Evolutionary conservation across 2,797 vertebrate genomes (phyloP).

Genomic region (Fringilla coelebs): DNA sequence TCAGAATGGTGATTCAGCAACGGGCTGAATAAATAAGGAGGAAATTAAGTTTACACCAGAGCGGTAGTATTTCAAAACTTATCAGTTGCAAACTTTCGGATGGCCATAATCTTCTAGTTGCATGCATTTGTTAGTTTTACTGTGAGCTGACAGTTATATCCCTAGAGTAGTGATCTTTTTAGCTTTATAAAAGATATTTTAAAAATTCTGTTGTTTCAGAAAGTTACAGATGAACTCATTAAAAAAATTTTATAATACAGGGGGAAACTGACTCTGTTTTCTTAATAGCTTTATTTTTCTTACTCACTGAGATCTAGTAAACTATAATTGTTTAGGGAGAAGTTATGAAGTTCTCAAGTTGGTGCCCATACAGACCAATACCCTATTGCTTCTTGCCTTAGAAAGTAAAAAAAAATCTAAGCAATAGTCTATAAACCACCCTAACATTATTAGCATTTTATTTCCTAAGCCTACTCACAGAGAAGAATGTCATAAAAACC

Average conservation of each 20-base stretch:
- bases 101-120: background rate
- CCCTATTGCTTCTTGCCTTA: background rate
- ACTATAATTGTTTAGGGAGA: background rate
- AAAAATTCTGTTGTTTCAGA: background rate
- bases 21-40: slow-evolving; percentile 36
- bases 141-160: background rate
- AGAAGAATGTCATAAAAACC: background rate
- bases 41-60: background rate
- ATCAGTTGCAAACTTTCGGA: background rate
- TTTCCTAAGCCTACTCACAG: background rate
- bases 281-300: background rate
- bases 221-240: background rate
- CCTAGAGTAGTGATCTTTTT: background rate
- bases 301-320: background rate
- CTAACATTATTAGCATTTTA: background rate
- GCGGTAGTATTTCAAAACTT: background rate
- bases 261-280: background rate
- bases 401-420: background rate
- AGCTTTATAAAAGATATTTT: background rate
- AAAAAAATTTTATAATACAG: background rate
- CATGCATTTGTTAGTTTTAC: background rate
- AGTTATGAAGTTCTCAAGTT: background rate
- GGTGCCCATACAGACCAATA: background rate
- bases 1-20: slow-evolving; percentile 39
- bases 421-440: background rate